phyloP scores from a whole-genome alignment of 2,113 vertebrate genomes.

The Thalassoma bifasciatum region DNA sequence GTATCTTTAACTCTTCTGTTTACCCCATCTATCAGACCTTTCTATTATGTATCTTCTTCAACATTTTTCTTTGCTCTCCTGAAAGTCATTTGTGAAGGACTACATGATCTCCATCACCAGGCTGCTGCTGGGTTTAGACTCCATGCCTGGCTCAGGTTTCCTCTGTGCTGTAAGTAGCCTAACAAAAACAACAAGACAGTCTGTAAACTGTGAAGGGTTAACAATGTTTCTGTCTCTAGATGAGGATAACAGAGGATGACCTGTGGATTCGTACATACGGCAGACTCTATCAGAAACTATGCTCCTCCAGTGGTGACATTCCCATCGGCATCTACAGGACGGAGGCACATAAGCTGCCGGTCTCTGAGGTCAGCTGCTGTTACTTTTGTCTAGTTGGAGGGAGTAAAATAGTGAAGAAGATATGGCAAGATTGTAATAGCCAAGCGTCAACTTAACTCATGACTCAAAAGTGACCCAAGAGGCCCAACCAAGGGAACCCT shows the following conservation, averaged over 20 bases:
- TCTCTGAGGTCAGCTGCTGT: constrained; percentile 81
- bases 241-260: constrained; percentile 87
- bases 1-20: constrained; percentile 64
- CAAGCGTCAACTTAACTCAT: background rate
- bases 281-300: constrained; percentile 86
- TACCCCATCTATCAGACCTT: background rate
- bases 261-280: constrained; percentile 87
- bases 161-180: constrained; percentile 84
- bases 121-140: constrained; percentile 86
- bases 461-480: background rate
- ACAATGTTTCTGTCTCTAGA: constrained; percentile 67
- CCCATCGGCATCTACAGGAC: constrained; percentile 89
- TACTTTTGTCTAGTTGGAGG: background rate
- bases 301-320: constrained; percentile 86
- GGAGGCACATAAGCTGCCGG: constrained; percentile 83
- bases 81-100: constrained; percentile 88
- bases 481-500: no score
- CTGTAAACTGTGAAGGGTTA: background rate
- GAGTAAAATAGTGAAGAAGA: background rate
- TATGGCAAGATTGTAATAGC: background rate
- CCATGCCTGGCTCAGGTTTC: constrained; percentile 87
- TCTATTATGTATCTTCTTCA: background rate
- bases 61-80: constrained; percentile 15
- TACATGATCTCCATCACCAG: constrained; percentile 90
- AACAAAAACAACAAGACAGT: background rate